phyloP scores from a whole-genome alignment of 1,140 invertebrate genomes.

The Drosophila bipectinata region DNA sequence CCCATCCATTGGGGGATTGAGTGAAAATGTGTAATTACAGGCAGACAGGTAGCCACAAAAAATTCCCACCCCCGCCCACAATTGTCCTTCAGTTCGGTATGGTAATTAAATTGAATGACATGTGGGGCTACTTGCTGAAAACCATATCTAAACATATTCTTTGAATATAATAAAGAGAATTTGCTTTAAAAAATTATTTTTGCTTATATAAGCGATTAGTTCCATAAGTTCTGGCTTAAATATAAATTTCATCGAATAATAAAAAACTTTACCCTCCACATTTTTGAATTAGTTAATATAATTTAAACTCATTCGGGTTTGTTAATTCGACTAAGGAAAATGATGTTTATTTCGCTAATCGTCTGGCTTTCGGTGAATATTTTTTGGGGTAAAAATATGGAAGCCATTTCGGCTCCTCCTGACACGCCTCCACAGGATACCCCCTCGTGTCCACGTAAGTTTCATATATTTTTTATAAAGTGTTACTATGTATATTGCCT shows the following conservation, averaged over 20 bases:
- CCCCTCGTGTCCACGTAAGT: not conserved
- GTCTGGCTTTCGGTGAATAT: not conserved
- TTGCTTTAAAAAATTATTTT: not conserved
- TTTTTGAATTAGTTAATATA: not conserved
- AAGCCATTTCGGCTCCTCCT: no score
- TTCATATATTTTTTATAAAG: not conserved
- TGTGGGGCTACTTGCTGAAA: slow-evolving; percentile 2
- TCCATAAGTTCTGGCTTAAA: not conserved
- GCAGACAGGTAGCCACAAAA: slow-evolving; percentile 17
- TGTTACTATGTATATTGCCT: not conserved
- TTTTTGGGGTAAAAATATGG: not conserved
- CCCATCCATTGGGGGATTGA: slow-evolving; percentile 13
- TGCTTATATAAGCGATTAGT: not conserved
- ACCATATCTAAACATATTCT: not conserved
- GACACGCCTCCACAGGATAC: not conserved
- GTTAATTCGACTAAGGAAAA: not conserved
- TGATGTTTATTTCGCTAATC: not conserved
- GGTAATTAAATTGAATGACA: slow-evolving; percentile 20
- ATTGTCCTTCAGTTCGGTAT: not conserved
- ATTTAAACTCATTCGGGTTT: not conserved
- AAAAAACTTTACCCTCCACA: no score
- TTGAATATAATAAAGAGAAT: not conserved
- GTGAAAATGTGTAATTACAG: slow-evolving; percentile 44
- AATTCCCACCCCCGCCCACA: slow-evolving; percentile 2
- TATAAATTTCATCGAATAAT: not conserved